Evolutionary conservation across 2,113 vertebrate genomes (phyloP).

Genomic region (Eptatretus burgeri): DNA sequence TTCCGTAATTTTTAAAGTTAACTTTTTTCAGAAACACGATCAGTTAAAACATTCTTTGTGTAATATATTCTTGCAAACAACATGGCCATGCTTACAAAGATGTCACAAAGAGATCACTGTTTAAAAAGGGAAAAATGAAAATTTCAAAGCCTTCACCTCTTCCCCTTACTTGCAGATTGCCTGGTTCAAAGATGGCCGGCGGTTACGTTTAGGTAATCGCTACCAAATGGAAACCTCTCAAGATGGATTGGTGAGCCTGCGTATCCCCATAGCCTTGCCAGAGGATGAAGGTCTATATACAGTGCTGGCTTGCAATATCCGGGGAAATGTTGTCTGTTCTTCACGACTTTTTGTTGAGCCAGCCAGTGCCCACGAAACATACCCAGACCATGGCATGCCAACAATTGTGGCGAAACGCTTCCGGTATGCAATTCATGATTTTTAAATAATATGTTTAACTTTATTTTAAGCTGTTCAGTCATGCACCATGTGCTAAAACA

Average conservation of each 20-base stretch:
- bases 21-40: neutral
- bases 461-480: too few species aligned
- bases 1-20: neutral
- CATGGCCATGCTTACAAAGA: too few species aligned
- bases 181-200: constrained; percentile 91
- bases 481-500: too few species aligned
- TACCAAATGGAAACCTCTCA: constrained; percentile 58
- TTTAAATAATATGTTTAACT: neutral
- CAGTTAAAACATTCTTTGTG: too few species aligned
- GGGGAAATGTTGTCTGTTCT: constrained; percentile 73
- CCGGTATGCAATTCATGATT: neutral
- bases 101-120: too few species aligned
- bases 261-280: constrained; percentile 42
- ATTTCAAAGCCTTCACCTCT: neutral
- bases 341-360: constrained; percentile 73
- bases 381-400: neutral
- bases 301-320: constrained; percentile 52
- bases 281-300: constrained; percentile 95
- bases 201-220: constrained; percentile 35
- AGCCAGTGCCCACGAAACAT: constrained; percentile 18
- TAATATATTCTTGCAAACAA: too few species aligned
- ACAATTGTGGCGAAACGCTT: neutral
- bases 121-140: too few species aligned
- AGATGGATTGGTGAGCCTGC: constrained; percentile 60
- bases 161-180: constrained; percentile 26